phyloP scores from a whole-genome alignment of 2,888 invertebrate genomes.

The Gerris lacustris region DNA sequence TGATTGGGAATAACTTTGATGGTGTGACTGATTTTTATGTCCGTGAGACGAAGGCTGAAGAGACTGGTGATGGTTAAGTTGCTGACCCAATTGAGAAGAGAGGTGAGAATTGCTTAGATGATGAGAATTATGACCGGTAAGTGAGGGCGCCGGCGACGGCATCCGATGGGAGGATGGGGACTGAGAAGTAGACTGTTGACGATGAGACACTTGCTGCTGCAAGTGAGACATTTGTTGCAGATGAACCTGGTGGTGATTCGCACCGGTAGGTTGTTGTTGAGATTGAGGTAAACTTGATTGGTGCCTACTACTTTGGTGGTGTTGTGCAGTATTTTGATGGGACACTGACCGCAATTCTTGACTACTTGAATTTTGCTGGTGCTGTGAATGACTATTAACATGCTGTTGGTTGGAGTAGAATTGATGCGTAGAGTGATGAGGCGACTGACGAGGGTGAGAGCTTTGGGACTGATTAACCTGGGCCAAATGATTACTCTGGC shows the following conservation, averaged over 20 bases:
- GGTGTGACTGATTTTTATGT: not conserved
- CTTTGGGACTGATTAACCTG: not conserved
- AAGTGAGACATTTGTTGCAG: constrained; percentile 14
- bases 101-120: constrained; percentile 23
- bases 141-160: constrained; percentile 26
- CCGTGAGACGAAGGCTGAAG: not conserved
- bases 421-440: constrained; percentile 1
- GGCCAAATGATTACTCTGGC: not conserved
- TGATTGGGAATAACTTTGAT: not conserved
- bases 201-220: constrained; percentile 21
- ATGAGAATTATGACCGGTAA: constrained; percentile 26
- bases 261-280: constrained; percentile 2
- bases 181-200: constrained; percentile 24
- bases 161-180: constrained; percentile 26
- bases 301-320: not conserved
- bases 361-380: constrained; percentile 8
- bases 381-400: constrained; percentile 12
- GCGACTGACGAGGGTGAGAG: not conserved
- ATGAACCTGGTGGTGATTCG: constrained; percentile 15
- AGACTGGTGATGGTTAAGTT: constrained; percentile 15
- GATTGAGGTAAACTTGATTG: not conserved
- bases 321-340: not conserved
- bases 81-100: constrained; percentile 35
- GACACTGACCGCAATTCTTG: constrained; percentile 3
- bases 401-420: constrained; percentile 8